Percentiles rank a stretch among this genome's conserved stretches.
Evolutionary conservation across 2,888 invertebrate species (phyloP).

Genomic region (Morpho deidamia): DNA sequence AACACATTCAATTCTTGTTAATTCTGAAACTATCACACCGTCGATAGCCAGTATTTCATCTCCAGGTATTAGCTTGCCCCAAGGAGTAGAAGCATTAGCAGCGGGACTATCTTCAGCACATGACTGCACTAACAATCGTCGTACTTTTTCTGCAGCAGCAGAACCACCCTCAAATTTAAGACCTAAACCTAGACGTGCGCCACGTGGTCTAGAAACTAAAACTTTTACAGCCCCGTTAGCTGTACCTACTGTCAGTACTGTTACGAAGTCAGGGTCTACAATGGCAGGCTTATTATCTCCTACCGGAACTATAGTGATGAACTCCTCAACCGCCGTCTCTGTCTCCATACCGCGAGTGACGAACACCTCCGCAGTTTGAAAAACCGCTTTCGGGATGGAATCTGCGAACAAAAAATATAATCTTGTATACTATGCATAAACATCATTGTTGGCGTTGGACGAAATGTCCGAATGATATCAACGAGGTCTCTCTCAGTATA

Average conservation of each 20-base stretch:
- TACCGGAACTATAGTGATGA: constrained; percentile 79
- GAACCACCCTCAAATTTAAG: constrained; percentile 95
- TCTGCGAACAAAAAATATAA: constrained; percentile 63
- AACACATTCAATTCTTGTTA: constrained; percentile 93
- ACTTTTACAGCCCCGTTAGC: constrained; percentile 83
- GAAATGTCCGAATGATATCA: constrained; percentile 50
- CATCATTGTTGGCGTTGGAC: constrained; percentile 37
- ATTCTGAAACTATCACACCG: constrained; percentile 84
- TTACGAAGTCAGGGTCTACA: constrained; percentile 72
- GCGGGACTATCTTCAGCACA: constrained; percentile 93
- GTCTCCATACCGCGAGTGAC: constrained; percentile 69
- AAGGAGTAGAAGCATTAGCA: constrained; percentile 87
- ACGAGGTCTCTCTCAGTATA: constrained; percentile 65
- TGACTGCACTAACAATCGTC: constrained; percentile 91
- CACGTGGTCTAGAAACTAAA: constrained; percentile 89
- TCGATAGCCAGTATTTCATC: constrained; percentile 95
- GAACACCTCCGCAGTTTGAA: constrained; percentile 44
- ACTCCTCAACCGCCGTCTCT: constrained; percentile 67
- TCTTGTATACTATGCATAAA: constrained; percentile 57
- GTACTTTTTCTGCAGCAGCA: constrained; percentile 87
- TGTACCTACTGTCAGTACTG: constrained; percentile 78
- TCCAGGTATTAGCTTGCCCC: constrained; percentile 91
- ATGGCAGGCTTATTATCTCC: constrained; percentile 63
- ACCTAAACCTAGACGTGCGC: constrained; percentile 93
- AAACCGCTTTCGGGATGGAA: constrained; percentile 48